Evolutionary conservation across 2,113 vertebrate species (phyloP), one percentile per base, ranked within the genome.

Genomic region (Embiotoca jacksoni): DNA sequence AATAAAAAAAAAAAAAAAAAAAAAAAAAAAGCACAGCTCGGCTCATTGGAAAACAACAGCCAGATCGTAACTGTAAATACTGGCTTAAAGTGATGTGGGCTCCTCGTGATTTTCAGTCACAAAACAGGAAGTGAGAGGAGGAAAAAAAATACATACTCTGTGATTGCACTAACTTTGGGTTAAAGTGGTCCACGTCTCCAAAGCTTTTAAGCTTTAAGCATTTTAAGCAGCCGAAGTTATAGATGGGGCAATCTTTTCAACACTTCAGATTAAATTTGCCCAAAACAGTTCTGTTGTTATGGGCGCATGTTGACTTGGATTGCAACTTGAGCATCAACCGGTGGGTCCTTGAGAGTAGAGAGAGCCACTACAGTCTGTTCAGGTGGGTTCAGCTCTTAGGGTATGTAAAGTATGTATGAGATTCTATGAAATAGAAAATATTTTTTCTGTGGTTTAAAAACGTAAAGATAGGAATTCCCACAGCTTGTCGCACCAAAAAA

Each of bases 1-100:
- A 92, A 89, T 91, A 72, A n/a, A 55, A 74, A 65, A 71, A 83
- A 56, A 41, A 77, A 63, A 61, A 54, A 82, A 83, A 81, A 72
- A 74, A 80, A 80, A 63, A 80, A 86, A 78, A 87, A 83, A 89
- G 86, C 85, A 67, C 82, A 82, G 88, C 89, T 89, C 69, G 65
- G 71, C 81, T 91, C 66, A 83, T 83, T 88, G 85, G 87, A 91
- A 93, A 91, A 92, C 84, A 89, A 91, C 90, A 84, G 85, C 81
- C 88, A 91, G 87, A 94, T 94, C 81, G 64, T 89, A 90, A 91
- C 86, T 89, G 91, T 88, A 91, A 88, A 93, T 89, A 90, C 86
- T 87, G 83, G 78, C 80, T 90, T 91, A 75, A 86, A 91, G 87
- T 87, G 84, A 71, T 89, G 80, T 86, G 77, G 88, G 91, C 85